These are phyloP conservation scores for Aphis gossypii DNA, from an alignment of 1,140 invertebrate species.

Conservation along the genomic window DNA sequence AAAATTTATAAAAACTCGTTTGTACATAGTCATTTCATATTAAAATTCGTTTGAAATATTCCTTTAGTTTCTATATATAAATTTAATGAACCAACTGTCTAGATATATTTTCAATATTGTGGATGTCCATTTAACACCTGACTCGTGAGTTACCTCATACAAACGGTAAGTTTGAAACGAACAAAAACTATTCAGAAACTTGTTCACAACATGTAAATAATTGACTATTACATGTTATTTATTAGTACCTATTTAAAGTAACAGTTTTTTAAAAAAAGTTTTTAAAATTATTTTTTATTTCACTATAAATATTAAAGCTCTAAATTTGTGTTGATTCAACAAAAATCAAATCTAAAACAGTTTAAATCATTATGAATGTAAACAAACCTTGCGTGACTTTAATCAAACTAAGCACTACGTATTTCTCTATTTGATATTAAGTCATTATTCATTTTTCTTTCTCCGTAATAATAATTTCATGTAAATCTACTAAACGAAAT, in stretches of 20 bases:
- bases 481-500: background rate
- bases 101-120: background rate
- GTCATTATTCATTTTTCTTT: background rate
- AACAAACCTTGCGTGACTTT: background rate
- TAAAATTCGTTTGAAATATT: background rate
- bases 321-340: background rate
- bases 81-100: background rate
- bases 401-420: background rate
- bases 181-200: background rate
- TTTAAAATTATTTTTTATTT: background rate
- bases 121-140: background rate
- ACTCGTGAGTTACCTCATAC: background rate
- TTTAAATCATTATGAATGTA: background rate
- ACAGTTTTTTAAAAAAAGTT: background rate
- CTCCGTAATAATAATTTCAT: background rate
- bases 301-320: background rate
- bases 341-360: background rate
- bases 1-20: background rate
- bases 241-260: background rate
- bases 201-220: background rate
- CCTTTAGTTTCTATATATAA: background rate
- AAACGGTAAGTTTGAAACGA: background rate
- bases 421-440: background rate
- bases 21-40: background rate
- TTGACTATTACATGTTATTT: background rate